These are phyloP conservation scores for Myioborus miniatus DNA, from an alignment of 2,797 vertebrate species.

Conservation along the genomic window DNA sequence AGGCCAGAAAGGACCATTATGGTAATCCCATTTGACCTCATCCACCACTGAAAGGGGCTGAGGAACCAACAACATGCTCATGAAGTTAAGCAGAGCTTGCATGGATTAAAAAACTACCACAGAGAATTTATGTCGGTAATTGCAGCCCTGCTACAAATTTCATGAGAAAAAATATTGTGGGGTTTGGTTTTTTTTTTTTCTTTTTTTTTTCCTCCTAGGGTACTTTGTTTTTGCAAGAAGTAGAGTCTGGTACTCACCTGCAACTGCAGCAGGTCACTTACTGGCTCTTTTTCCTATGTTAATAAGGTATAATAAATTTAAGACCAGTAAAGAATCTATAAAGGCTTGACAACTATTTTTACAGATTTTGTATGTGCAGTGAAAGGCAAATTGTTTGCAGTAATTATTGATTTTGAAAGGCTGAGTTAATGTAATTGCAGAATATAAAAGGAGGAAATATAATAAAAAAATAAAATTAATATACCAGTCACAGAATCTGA, in stretches of 20 bases:
- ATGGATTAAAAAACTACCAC: neutral
- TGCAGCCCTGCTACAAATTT: neutral
- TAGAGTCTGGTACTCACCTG: neutral
- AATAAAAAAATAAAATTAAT: constrained; percentile 27
- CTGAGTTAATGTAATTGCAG: constrained; percentile 24
- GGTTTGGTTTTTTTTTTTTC: fast-evolving
- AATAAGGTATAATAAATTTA: constrained; percentile 45
- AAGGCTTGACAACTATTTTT: neutral
- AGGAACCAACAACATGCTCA: neutral
- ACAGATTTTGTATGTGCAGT: neutral
- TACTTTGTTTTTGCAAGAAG: neutral
- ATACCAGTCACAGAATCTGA: neutral
- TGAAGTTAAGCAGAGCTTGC: neutral
- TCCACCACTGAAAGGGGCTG: neutral
- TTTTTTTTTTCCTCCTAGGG: neutral
- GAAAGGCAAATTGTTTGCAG: constrained; percentile 46
- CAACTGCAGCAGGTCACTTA: neutral
- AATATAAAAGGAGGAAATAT: neutral
- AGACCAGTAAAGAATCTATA: constrained; percentile 22
- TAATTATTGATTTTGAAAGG: neutral
- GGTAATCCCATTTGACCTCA: neutral
- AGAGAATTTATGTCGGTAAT: neutral
- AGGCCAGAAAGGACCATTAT: neutral
- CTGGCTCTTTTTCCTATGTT: neutral
- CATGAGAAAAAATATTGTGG: neutral